Evolutionary conservation across 2,113 vertebrate genomes (phyloP).

Genomic region (Syngnathus floridae): DNA sequence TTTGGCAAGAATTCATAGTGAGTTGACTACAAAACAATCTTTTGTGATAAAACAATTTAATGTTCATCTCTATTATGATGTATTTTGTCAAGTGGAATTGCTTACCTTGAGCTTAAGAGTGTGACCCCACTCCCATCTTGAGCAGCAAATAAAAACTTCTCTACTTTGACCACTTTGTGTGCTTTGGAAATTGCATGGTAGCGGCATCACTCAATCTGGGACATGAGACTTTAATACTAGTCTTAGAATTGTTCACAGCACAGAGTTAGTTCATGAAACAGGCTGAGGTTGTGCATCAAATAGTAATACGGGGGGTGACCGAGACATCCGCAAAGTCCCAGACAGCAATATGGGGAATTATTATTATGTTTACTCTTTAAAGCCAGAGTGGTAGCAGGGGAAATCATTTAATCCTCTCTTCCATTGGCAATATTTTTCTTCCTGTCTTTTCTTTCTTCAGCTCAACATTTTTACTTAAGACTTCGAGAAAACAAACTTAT

Average conservation of each 20-base stretch:
- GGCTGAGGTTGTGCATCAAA: constrained; percentile 17
- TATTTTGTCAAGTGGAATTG: too few relatives aligned
- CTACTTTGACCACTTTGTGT: constrained; percentile 1
- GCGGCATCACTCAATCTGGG: constrained; percentile 3
- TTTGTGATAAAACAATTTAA: too few relatives aligned
- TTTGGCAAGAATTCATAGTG: too few relatives aligned
- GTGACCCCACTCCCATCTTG: neutral
- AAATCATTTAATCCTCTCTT: constrained; percentile 56
- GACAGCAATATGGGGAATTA: constrained; percentile 47
- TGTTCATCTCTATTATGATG: neutral
- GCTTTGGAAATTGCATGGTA: constrained; percentile 19
- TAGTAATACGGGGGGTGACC: constrained; percentile 31
- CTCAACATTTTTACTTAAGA: constrained; percentile 37
- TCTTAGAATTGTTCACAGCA: constrained; percentile 2
- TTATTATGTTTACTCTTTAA: constrained; percentile 68
- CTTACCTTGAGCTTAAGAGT: too few relatives aligned
- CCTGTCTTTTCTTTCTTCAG: constrained; percentile 6
- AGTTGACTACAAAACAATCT: too few relatives aligned
- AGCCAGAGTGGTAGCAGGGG: constrained; percentile 49
- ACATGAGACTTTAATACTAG: constrained; percentile 20
- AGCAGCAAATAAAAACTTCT: neutral
- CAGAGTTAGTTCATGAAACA: constrained; percentile 33
- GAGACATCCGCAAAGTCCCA: constrained; percentile 24
- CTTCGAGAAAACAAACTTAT: constrained; percentile 33
- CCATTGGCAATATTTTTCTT: constrained; percentile 8